Percentiles rank a stretch among this genome's conserved stretches.
Evolutionary conservation across 2,113 vertebrate species (phyloP).

Genomic region (Cyanoramphus novaezelandiae): DNA sequence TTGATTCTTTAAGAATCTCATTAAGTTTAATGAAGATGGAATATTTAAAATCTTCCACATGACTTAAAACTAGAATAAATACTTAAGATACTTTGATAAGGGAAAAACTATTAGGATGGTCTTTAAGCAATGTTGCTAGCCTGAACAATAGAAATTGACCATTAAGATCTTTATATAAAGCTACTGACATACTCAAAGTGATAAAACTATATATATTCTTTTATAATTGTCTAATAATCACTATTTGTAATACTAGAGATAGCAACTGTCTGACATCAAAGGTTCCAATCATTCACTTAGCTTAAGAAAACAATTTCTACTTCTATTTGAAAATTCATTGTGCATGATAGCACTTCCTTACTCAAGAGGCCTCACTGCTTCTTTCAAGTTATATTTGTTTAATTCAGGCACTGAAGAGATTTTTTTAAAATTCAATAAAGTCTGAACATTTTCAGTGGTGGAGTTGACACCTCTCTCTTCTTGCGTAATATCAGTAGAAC

Average conservation of each 20-base stretch:
- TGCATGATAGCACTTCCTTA: neutral
- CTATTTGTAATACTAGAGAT: neutral
- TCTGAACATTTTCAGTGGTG: neutral
- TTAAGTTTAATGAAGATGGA: slow-evolving; percentile 47
- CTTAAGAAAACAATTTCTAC: neutral
- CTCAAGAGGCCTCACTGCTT: neutral
- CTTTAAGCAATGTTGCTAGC: neutral
- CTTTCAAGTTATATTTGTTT: neutral
- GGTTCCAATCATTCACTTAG: neutral
- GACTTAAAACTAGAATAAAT: slow-evolving; percentile 27
- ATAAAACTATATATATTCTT: neutral
- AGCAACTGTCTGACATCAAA: neutral
- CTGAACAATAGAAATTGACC: neutral
- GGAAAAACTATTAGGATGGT: neutral
- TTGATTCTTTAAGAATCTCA: slow-evolving; percentile 28
- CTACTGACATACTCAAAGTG: neutral
- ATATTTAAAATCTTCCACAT: neutral
- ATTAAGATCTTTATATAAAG: neutral
- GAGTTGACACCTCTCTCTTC: neutral
- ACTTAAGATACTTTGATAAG: slow-evolving; percentile 10
- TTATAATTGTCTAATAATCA: neutral
- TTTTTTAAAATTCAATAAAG: neutral
- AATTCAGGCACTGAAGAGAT: neutral
- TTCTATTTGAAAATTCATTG: neutral
- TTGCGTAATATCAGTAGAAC: neutral